Percentiles rank a stretch among this genome's conserved stretches.
Evolutionary conservation across 2,113 vertebrate species (phyloP).

Genomic region (Phalacrocorax carbo): DNA sequence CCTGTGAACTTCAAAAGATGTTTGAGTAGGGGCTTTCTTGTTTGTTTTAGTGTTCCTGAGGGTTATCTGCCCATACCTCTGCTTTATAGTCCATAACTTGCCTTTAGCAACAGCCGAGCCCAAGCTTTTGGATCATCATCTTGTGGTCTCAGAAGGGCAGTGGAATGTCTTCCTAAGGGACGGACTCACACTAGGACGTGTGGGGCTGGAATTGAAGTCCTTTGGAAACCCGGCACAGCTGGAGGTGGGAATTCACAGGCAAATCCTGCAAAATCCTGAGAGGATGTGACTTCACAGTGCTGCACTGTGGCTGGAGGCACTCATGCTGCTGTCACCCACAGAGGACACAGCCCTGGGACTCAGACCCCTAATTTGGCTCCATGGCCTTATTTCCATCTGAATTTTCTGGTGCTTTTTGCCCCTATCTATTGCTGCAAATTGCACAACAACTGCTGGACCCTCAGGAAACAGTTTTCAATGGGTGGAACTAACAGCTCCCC

Average conservation of each 20-base stretch:
- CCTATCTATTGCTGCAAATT: not conserved
- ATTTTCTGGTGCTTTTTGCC: not conserved
- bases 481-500: not conserved
- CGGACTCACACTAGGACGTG: accelerated
- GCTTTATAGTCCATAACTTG: not conserved
- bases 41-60: not conserved
- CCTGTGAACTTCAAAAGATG: not conserved
- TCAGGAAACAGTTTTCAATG: not conserved
- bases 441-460: not conserved
- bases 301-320: not conserved
- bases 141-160: not conserved
- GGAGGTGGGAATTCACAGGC: not conserved
- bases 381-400: not conserved
- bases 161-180: not conserved
- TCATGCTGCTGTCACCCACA: not conserved
- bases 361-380: not conserved
- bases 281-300: accelerated
- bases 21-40: not conserved
- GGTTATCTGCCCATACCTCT: not conserved
- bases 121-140: not conserved
- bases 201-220: not conserved
- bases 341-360: not conserved
- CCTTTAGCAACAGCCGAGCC: not conserved
- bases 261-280: not conserved
- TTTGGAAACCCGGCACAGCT: not conserved